Base-by-base conservation (phyloP, 2,888 invertebrate genomes). In the Amblyjoppa fuscipennis region DNA sequence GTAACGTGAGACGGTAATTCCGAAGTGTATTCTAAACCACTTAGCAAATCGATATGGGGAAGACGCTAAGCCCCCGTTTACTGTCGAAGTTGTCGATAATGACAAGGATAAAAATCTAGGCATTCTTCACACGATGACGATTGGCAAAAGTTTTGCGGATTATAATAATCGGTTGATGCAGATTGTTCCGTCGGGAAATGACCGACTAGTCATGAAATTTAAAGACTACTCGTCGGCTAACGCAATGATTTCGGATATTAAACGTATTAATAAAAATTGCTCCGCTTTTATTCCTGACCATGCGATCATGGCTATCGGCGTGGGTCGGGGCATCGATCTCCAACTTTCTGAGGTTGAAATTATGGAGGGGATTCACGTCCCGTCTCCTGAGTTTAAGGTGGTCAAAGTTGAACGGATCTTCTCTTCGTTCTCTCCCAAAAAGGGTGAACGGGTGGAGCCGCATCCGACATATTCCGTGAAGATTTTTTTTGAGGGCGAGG, bases 231-330 rank as follows among this genome's bases (percentile, higher is more conserved):
- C n/a, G 6, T 20, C 53, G 2, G 53, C 25, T 6, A 53, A 53
- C 53, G 20, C 20, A 53, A 53, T 53, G 53, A 53, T 53, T 6
- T 20, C 20, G 7, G 20, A 53, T 20, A 53, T 53, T 7, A 25
- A 53, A 53, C n/a, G 66, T 3, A 38, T 66, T 3, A 38, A 38
- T 2, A 66, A n/a, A 9, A 41, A 66, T 7, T 66, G 38, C n/a
- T 66, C 66, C 2, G 66, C 66, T 0, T n/a, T 66, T 66, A 66
- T 66, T n/a, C 66, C 66, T 4, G 66, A 66, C 34, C 66, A 66
- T n/a, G 34, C 66, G 66, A 34, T 66, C 34, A 66, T 66, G 66
- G 5, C 38, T n/a, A 66, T 38, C 38, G 66, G 66, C 31, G 66
- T 66, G n/a, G n/a, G 38, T 34, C 31, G 38, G 7, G 66, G 66